phyloP scores from a whole-genome alignment of 2,888 invertebrate genomes.

The Andrena minutula region DNA sequence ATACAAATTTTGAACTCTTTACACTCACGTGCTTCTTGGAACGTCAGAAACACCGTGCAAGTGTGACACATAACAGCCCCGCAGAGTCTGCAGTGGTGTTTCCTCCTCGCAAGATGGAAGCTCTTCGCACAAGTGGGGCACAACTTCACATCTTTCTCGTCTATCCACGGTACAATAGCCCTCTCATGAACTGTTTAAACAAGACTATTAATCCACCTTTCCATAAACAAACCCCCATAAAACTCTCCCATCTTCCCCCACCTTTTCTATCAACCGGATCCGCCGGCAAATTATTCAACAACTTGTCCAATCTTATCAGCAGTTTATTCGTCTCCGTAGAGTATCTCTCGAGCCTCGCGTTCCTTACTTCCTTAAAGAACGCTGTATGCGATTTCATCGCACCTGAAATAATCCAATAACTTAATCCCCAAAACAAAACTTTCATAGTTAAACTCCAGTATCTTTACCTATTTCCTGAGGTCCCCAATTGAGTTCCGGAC shows the following conservation, averaged over 20 bases:
- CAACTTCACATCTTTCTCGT: constrained; percentile 94
- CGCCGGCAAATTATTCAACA: constrained; percentile 92
- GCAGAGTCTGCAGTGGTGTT: constrained; percentile 98
- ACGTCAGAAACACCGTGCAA: constrained; percentile 94
- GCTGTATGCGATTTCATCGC: constrained; percentile 89
- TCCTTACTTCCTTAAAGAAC: constrained; percentile 90
- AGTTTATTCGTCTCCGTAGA: constrained; percentile 98
- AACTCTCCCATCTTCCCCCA: constrained; percentile 66
- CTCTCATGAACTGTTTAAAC: constrained; percentile 86
- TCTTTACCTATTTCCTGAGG: constrained; percentile 88
- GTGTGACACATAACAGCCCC: constrained; percentile 97
- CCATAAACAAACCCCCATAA: too few species aligned
- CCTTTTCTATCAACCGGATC: constrained; percentile 91
- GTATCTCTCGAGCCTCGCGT: constrained; percentile 92
- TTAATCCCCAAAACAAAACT: background rate
- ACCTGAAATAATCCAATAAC: constrained; percentile 83
- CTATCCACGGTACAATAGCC: constrained; percentile 94
- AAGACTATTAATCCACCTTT: background rate
- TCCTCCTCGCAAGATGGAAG: constrained; percentile 94
- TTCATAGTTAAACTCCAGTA: background rate
- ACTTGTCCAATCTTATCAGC: constrained; percentile 96
- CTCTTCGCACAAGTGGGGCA: constrained; percentile 96
- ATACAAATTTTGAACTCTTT: background rate
- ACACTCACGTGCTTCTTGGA: constrained; percentile 91
- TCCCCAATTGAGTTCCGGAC: constrained; percentile 85